Percentiles rank a stretch among this genome's conserved stretches.
phyloP scores from a whole-genome alignment of 1,140 invertebrate species.

The Coboldia fuscipes region DNA sequence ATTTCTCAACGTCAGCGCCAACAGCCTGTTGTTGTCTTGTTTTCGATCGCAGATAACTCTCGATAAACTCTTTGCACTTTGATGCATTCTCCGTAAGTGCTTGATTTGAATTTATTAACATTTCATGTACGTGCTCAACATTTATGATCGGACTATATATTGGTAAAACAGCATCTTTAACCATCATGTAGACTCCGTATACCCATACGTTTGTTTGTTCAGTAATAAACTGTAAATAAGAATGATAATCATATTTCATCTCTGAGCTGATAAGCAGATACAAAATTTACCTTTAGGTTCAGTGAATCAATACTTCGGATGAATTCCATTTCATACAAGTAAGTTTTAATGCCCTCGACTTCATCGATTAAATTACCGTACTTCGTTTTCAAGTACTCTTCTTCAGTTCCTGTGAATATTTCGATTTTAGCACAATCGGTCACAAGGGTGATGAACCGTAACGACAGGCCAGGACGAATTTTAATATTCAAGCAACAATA shows the following conservation, averaged over 20 bases:
- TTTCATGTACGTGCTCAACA: constrained; percentile 10
- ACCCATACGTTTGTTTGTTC: constrained; percentile 13
- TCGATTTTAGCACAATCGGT: constrained; percentile 15
- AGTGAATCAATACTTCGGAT: constrained; percentile 13
- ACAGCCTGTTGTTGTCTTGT: no score
- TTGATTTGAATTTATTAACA: constrained; percentile 7
- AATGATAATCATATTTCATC: constrained; percentile 2
- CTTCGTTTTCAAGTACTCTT: constrained; percentile 14
- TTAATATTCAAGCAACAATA: constrained; percentile 14
- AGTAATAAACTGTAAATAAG: constrained; percentile 7
- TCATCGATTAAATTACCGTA: constrained; percentile 11
- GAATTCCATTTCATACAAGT: constrained; percentile 17
- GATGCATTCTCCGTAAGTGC: constrained; percentile 4
- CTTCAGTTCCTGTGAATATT: constrained; percentile 11
- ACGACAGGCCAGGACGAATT: no score
- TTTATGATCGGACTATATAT: constrained; percentile 10
- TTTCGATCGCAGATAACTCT: not conserved
- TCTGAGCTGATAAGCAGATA: not conserved
- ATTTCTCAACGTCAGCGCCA: no score
- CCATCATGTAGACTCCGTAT: constrained; percentile 12
- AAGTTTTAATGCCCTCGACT: constrained; percentile 6
- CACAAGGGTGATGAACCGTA: no score
- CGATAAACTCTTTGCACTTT: not conserved
- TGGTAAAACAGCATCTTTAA: constrained; percentile 17
- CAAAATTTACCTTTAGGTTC: constrained; percentile 8